A percentile compares a stretch with the other conserved stretches of the same genome.
phyloP scores from a whole-genome alignment of 2,888 invertebrate genomes.

The Diadegma fenestrale region DNA sequence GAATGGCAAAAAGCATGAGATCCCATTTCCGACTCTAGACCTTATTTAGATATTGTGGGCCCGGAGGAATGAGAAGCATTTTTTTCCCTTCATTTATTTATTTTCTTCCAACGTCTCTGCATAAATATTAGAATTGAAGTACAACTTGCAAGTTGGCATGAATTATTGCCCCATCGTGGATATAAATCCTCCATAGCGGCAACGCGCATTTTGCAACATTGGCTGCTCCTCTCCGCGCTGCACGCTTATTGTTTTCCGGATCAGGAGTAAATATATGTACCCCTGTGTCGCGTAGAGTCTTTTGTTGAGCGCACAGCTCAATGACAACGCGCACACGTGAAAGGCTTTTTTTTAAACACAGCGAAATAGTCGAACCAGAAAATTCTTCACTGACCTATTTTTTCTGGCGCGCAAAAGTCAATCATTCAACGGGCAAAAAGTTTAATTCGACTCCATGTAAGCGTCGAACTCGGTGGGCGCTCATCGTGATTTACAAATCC shows the following conservation, averaged over 20 bases:
- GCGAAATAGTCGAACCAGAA: slow-evolving; percentile 32
- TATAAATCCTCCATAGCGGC: slow-evolving; percentile 80
- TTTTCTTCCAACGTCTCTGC: slow-evolving; percentile 45
- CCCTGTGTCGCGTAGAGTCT: slow-evolving; percentile 70
- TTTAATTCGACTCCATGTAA: slow-evolving; percentile 76
- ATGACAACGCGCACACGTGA: slow-evolving; percentile 54
- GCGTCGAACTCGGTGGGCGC: slow-evolving; percentile 59
- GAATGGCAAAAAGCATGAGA: slow-evolving; percentile 77
- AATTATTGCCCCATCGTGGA: slow-evolving; percentile 82
- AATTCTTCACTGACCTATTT: slow-evolving; percentile 37
- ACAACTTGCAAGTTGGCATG: slow-evolving; percentile 75
- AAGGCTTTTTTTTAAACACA: slow-evolving; percentile 29
- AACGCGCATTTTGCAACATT: slow-evolving; percentile 27
- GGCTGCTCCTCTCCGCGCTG: slow-evolving; percentile 27
- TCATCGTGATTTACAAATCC: slow-evolving; percentile 79
- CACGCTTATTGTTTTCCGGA: slow-evolving; percentile 84
- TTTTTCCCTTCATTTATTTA: slow-evolving; percentile 19
- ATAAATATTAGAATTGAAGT: slow-evolving; percentile 76
- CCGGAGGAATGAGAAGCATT: slow-evolving; percentile 71
- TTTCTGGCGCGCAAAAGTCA: slow-evolving; percentile 63
- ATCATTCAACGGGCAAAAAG: slow-evolving; percentile 74
- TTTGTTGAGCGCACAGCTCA: slow-evolving; percentile 56
- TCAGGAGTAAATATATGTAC: slow-evolving; percentile 84
- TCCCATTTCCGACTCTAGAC: slow-evolving; percentile 82
- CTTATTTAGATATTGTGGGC: slow-evolving; percentile 80